Evolutionary conservation across 2,797 vertebrate genomes (phyloP).

Genomic region (Epinephelus coioides): DNA sequence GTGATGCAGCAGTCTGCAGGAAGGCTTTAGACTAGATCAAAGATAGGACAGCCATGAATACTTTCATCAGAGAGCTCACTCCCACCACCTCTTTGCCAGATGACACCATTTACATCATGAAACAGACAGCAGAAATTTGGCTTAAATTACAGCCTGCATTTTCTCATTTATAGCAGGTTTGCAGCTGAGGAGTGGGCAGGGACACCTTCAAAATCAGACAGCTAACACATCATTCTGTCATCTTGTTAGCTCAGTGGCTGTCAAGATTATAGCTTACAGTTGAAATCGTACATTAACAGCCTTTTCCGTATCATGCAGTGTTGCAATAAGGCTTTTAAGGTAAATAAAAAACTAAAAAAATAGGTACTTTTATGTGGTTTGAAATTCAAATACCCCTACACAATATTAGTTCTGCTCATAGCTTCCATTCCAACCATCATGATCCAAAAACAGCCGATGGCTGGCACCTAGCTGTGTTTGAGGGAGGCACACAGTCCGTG

Average conservation of each 20-base stretch:
- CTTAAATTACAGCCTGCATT: not conserved
- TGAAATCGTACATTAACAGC: constrained; percentile 2
- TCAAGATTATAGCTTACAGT: not conserved
- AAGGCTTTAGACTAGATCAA: constrained; percentile 92
- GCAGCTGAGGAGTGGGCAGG: not conserved
- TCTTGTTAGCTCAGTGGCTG: not conserved
- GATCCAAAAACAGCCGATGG: not conserved
- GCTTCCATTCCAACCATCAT: not conserved
- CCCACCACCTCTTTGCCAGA: not conserved
- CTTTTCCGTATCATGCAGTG: not conserved
- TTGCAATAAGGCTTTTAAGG: not conserved
- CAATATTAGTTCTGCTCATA: not conserved
- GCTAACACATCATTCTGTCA: not conserved
- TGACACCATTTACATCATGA: constrained; percentile 10
- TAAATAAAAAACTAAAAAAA: not conserved
- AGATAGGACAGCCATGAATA: constrained; percentile 21
- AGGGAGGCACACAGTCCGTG: not conserved
- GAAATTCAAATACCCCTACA: not conserved
- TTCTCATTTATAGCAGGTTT: not conserved
- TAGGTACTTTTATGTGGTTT: not conserved
- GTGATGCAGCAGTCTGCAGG: constrained; percentile 92
- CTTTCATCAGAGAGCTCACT: not conserved
- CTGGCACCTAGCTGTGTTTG: not conserved
- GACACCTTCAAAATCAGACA: constrained; percentile 5
- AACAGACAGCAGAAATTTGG: not conserved